Evolutionary conservation across 2,888 invertebrate genomes (phyloP).

Genomic region (Brachyopa scutellaris): DNA sequence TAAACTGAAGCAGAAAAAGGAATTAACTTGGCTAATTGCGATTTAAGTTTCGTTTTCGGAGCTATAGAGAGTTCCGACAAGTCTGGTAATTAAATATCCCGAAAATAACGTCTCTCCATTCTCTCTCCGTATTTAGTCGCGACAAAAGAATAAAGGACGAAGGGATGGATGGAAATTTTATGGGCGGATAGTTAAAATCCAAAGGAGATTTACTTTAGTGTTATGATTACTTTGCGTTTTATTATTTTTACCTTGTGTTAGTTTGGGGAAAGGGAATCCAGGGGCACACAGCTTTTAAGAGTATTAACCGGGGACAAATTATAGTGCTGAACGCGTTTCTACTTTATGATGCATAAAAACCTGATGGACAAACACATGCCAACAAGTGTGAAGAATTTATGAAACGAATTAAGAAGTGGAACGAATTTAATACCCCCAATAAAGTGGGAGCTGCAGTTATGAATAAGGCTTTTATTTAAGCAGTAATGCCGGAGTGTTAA

Average conservation of each 20-base stretch:
- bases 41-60: slow-evolving; percentile 63
- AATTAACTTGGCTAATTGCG: slow-evolving; percentile 70
- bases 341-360: slow-evolving; percentile 36
- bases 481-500: background rate
- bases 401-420: slow-evolving; percentile 41
- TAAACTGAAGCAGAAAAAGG: slow-evolving; percentile 63
- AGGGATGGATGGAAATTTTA: background rate
- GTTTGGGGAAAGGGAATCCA: slow-evolving; percentile 15
- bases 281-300: slow-evolving; percentile 8
- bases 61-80: slow-evolving; percentile 27
- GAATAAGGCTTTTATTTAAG: slow-evolving; percentile 34
- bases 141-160: background rate
- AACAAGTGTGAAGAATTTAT: slow-evolving; percentile 46
- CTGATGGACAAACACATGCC: slow-evolving; percentile 28
- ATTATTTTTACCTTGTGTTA: slow-evolving; percentile 45
- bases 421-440: slow-evolving; percentile 31
- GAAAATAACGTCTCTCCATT: slow-evolving; percentile 14
- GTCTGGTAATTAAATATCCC: slow-evolving; percentile 59
- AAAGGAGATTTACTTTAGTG: slow-evolving; percentile 31
- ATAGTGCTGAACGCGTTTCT: slow-evolving; percentile 17
- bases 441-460: slow-evolving; percentile 19
- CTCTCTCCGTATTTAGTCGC: background rate
- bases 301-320: slow-evolving; percentile 23
- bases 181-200: slow-evolving; percentile 54
- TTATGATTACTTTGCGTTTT: slow-evolving; percentile 47